Evolutionary conservation across 2,888 invertebrate genomes (phyloP), one percentile per base, ranked within the genome.

Genomic region (Mechanitis mazaeus): DNA sequence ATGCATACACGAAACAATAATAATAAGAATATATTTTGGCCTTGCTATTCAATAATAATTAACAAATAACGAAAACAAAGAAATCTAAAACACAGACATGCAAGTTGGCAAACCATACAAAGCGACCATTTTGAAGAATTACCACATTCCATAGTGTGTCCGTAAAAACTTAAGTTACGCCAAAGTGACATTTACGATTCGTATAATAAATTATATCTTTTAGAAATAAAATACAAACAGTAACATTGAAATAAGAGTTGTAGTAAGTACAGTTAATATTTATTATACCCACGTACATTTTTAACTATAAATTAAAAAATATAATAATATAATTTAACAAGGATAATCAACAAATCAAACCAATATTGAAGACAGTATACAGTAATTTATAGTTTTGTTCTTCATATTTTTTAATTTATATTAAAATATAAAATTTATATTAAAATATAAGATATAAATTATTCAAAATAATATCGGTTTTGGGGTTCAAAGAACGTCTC

Each of bases 51-150:
- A 69, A 77, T 71, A 81, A 75, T 72, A 77, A 69, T 68, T 69
- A 75, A 75, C 69, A 73, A 81, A 83, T 77, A 81, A 85, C 69
- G 85, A 89, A 85, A 90, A 90, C 89, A 90, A 90, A 90, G 90
- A 84, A 88, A 84, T 85, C 76, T 80, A 81, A 84, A 87, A 85
- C 87, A 87, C 86, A 85, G 88, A 89, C 87, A 87, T 87, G 87
- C 90, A 91, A 91, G 90, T 91, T 91, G 91, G 91, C 91, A 91
- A 91, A 91, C 91, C 90, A 89, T 89, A 90, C 91, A 88, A 88
- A 92, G 93, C 93, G 92, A 93, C 93, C 93, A 93, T 93, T 92
- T 93, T 93, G 93, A 89, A 90, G 88, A 93, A 93, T 93, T 93
- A 93, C 92, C 92, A 93, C 93, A 93, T 93, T 93, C 93, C 92